Evolutionary conservation across 2,113 vertebrate species (phyloP).

Genomic region (Pionites leucogaster): DNA sequence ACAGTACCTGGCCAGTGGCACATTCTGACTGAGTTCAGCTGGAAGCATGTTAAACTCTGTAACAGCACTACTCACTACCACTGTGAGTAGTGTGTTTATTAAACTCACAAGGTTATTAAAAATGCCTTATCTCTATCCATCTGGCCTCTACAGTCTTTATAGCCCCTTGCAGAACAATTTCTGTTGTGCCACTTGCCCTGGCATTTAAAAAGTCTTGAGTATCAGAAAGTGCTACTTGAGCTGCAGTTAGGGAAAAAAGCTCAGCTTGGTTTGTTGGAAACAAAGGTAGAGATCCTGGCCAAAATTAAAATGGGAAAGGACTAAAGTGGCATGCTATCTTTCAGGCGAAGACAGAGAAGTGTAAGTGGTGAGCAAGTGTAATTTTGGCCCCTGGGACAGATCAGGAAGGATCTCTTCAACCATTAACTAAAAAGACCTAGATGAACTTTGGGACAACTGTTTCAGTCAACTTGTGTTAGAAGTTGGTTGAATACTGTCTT

Average conservation of each 20-base stretch:
- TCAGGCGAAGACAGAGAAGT: background rate
- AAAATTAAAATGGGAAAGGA: background rate
- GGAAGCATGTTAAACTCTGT: background rate
- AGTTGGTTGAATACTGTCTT: background rate
- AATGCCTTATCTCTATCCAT: background rate
- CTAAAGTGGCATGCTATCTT: background rate
- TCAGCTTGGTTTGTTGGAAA: background rate
- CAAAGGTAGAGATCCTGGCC: background rate
- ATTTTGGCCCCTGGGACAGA: background rate
- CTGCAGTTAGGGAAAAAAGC: background rate
- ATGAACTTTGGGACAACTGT: background rate
- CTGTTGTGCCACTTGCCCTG: background rate
- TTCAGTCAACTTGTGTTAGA: background rate
- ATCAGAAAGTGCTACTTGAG: background rate
- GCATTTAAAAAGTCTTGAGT: background rate
- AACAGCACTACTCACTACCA: background rate
- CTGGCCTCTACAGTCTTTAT: background rate
- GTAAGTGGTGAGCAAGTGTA: background rate
- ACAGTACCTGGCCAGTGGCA: background rate
- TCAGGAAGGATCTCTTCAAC: background rate
- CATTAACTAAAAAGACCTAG: background rate
- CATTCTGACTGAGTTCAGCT: background rate
- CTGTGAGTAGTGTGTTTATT: background rate
- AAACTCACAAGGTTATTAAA: background rate
- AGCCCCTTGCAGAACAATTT: background rate